Evolutionary conservation across 2,113 vertebrate species (phyloP), one percentile per base, ranked within the genome.

Genomic region (Sylvietta virens): DNA sequence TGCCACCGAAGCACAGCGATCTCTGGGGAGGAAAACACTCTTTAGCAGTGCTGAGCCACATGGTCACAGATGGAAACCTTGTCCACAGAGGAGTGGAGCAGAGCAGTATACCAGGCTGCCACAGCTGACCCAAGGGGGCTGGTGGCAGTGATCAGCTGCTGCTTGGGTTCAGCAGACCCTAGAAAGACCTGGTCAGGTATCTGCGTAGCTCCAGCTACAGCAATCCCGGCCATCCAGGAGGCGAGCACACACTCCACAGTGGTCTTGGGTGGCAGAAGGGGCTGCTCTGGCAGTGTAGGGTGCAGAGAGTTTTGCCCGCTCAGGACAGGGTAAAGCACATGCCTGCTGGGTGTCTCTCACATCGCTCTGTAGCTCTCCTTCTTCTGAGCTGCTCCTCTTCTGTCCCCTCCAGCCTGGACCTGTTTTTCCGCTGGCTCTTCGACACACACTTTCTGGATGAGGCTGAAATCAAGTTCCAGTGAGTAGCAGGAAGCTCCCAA

Each of bases 341-440:
- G 1, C 31, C 39, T 2, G 0, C 31, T 72, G 66, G 7, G 17
- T 85, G 45, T 22, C 9, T n/a, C 24, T 33, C 58, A 51, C 4
- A 1, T 70, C 22, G 5, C 31, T 80, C 53, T 64, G 30, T 2
- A 2, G 31, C 21, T 70, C 15, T 6, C 15, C 4, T 9, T 66
- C 16, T 44, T 93, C 72, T 95, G 61, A 94, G 44, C 26, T 76
- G 15, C 57, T 76, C 13, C 27, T 94, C 7, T 91, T 90, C 74
- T 96, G 17, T 50, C 31, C 15, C 7, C 21, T 54, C 6, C 76
- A 99, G 99, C 93, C 95, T 99, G 95, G 98, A 99, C 91, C 97
- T 99, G 51, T 99, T 99, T 94, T 99, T 99, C 88, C 98, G 98
- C 31, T 99, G 99, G 99, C 98, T 99, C 27, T 99, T 99, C 20